Conservation (phyloP, 2,797 vertebrate genomes). For the Lophotriccus pileatus region DNA sequence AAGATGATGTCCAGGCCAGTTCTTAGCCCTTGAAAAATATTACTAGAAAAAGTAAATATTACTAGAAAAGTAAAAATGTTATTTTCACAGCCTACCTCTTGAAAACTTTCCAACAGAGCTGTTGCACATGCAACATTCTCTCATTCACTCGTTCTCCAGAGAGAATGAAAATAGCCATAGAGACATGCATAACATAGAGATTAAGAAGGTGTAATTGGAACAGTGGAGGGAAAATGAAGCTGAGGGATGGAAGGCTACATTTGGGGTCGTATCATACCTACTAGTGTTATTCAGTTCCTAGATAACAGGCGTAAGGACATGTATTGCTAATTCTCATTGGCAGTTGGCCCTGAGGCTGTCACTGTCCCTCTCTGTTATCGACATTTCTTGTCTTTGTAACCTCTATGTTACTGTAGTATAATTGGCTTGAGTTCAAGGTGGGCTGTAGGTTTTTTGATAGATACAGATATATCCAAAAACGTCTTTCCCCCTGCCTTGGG, state of each 20-base stretch:
- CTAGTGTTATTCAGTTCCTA: background rate
- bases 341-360: background rate
- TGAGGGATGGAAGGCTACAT: background rate
- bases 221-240: background rate
- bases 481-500: background rate
- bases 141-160: background rate
- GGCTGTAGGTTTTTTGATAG: background rate
- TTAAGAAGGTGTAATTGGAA: background rate
- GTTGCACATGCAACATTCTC: background rate
- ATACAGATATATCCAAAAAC: background rate
- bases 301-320: background rate
- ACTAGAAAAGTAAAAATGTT: background rate
- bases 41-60: background rate
- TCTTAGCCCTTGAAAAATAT: background rate
- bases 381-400: conserved; percentile 6
- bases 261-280: background rate
- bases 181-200: background rate
- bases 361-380: background rate
- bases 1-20: background rate
- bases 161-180: background rate
- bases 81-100: background rate
- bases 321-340: background rate
- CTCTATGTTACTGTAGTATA: background rate
- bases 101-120: background rate
- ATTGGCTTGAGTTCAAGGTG: background rate